Evolutionary conservation across 2,797 vertebrate genomes (phyloP).

Genomic region (Oreochromis mossambicus): DNA sequence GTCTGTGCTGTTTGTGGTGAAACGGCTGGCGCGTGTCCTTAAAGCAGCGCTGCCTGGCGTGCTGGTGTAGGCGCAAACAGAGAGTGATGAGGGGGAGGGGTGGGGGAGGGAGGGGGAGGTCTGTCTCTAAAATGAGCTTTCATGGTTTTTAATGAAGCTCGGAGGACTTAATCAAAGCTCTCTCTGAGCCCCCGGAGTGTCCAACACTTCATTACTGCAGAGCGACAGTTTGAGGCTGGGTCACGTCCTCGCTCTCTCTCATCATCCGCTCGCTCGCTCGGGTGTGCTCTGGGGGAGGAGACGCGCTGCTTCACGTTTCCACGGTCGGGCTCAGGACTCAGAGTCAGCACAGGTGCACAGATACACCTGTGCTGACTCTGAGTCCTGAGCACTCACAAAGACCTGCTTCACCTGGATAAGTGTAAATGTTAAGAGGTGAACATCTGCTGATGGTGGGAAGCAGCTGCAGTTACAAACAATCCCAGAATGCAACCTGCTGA

Average conservation of each 20-base stretch:
- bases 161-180: slow-evolving; percentile 44
- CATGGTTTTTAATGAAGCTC: slow-evolving; percentile 49
- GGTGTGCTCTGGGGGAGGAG: neutral
- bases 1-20: neutral
- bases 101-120: neutral
- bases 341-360: neutral
- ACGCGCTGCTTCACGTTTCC: neutral
- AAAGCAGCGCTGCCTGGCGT: neutral
- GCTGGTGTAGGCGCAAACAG: neutral
- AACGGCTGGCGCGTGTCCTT: neutral
- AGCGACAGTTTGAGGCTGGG: slow-evolving; percentile 23
- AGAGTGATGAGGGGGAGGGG: neutral
- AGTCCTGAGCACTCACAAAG: neutral
- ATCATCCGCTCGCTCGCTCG: neutral
- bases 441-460: neutral
- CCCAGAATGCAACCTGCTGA: neutral
- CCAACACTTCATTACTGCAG: slow-evolving; percentile 30
- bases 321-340: neutral
- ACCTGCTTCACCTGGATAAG: neutral
- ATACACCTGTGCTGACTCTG: neutral
- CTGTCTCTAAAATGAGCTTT: slow-evolving; percentile 42
- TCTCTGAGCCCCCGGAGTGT: slow-evolving; percentile 30
- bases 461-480: neutral
- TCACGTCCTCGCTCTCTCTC: neutral
- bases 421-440: neutral